Conservation (phyloP, 1,140 invertebrate species). For the Argopecten irradians region DNA sequence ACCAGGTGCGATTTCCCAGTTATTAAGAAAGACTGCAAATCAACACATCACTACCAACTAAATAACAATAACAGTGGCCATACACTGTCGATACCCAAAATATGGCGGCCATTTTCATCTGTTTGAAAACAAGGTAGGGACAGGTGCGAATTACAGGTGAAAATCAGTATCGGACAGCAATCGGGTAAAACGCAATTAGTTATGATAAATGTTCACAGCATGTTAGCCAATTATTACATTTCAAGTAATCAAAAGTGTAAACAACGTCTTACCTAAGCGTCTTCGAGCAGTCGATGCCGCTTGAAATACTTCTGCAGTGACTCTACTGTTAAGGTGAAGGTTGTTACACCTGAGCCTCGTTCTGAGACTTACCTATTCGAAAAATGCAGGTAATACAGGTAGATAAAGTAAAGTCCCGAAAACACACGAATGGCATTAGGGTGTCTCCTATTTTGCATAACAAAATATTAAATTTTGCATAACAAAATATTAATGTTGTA, state of each 20-base stretch:
- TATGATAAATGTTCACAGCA: background rate
- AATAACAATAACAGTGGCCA: background rate
- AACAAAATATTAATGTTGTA: no score
- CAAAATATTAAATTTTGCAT: no score
- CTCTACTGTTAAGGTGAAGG: background rate
- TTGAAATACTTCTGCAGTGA: background rate
- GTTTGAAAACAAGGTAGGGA: constrained; percentile 17
- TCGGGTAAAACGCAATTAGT: background rate
- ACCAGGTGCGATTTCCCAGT: background rate
- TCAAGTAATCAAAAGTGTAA: background rate
- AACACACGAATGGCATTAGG: background rate
- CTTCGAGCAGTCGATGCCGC: constrained; percentile 2
- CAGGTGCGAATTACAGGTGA: background rate
- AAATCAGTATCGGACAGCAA: background rate
- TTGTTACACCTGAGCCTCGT: background rate
- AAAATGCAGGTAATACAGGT: constrained; percentile 4
- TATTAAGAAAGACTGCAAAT: background rate
- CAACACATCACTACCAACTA: background rate
- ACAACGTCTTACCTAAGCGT: background rate
- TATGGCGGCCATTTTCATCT: constrained; percentile 15
- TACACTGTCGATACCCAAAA: background rate
- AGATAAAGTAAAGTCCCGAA: background rate
- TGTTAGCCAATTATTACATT: background rate
- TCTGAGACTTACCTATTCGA: constrained; percentile 10
- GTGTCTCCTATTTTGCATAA: background rate